A percentile compares a stretch with the other conserved stretches of the same genome.
Evolutionary conservation across 2,113 vertebrate genomes (phyloP).

Genomic region (Physeter macrocephalus): DNA sequence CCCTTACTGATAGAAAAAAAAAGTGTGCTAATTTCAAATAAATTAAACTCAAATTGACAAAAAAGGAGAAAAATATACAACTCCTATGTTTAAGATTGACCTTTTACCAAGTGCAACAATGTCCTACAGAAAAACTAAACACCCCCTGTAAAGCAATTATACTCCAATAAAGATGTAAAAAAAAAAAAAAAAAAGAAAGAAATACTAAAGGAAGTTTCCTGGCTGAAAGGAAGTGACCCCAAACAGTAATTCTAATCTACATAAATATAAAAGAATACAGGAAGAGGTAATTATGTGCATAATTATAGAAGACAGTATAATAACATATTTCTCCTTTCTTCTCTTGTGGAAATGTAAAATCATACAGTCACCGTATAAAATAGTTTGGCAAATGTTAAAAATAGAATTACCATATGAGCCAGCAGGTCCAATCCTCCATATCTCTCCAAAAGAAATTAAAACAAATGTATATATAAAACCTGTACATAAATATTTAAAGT

Average conservation of each 20-base stretch:
- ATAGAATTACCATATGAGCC: background rate
- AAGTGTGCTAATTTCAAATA: too few relatives aligned
- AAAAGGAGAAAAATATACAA: too few relatives aligned
- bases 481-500: background rate
- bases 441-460: background rate
- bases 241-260: background rate
- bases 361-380: background rate
- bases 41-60: too few relatives aligned
- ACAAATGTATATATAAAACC: background rate
- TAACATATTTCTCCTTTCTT: background rate
- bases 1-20: too few relatives aligned
- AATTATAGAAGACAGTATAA: background rate
- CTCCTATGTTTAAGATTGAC: too few relatives aligned
- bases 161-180: too few relatives aligned
- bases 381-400: background rate
- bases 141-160: too few relatives aligned
- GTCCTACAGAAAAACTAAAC: too few relatives aligned
- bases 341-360: background rate
- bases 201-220: background rate
- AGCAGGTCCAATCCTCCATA: background rate
- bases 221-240: background rate
- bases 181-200: too few relatives aligned
- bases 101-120: too few relatives aligned
- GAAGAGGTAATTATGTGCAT: background rate
- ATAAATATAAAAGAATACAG: background rate